A percentile compares a stretch with the other conserved stretches of the same genome.
These are phyloP conservation scores for Crotalus horridus DNA, from an alignment of 2,113 vertebrate genomes.

Conservation along the genomic window DNA sequence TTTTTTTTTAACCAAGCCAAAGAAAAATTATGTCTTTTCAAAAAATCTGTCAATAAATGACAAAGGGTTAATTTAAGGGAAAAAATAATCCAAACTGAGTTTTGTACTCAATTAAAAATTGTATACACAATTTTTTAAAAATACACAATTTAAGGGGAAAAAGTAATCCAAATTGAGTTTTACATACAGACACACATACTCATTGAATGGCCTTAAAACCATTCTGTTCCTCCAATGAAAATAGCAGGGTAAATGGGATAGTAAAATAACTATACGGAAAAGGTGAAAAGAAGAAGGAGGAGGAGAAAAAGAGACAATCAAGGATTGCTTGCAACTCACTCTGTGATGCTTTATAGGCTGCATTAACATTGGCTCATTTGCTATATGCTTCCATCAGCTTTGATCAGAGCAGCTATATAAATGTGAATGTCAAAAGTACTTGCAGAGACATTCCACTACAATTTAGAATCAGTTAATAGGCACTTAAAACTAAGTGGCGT, in stretches of 20 bases:
- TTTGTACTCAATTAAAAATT: background rate
- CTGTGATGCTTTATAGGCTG: constrained; percentile 13
- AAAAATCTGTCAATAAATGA: too few relatives aligned
- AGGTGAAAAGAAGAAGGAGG: rapidly evolving
- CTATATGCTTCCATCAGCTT: constrained; percentile 45
- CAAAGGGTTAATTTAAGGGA: too few relatives aligned
- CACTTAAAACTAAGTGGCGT: constrained; percentile 67
- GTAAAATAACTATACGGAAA: background rate
- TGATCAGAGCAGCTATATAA: constrained; percentile 54
- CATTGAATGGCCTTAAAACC: background rate
- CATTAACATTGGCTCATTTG: constrained; percentile 35
- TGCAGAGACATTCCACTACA: constrained; percentile 58
- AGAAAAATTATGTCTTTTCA: too few relatives aligned
- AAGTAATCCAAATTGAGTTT: too few relatives aligned
- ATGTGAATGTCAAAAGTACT: constrained; percentile 62
- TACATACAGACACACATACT: background rate
- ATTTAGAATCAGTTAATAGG: constrained; percentile 69
- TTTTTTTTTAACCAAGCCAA: background rate
- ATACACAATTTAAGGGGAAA: too few relatives aligned
- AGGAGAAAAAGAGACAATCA: constrained; percentile 13
- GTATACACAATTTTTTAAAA: too few relatives aligned
- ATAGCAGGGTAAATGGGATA: background rate
- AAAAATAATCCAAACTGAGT: too few relatives aligned
- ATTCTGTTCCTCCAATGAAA: constrained; percentile 5
- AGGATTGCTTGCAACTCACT: constrained; percentile 6